Conservation (phyloP, 2,113 vertebrate genomes). For the Callithrix jacchus region DNA sequence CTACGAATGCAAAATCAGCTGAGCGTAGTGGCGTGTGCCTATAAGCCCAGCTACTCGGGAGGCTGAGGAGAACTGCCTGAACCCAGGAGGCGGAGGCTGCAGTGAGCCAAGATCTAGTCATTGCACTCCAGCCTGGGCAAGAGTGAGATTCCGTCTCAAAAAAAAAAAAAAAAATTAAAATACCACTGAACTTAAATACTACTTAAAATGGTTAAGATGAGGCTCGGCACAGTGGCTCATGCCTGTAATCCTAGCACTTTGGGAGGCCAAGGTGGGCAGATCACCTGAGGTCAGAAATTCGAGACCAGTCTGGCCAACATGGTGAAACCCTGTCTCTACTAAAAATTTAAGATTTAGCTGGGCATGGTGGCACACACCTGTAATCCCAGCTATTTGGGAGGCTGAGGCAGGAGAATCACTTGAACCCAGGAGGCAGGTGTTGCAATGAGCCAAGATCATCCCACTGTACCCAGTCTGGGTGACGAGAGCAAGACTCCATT, state of each 20-base stretch:
- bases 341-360: neutral
- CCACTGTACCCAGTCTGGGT: neutral
- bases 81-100: too few relatives aligned
- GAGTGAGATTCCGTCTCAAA: neutral
- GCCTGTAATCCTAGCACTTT: neutral
- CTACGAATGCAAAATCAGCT: too few relatives aligned
- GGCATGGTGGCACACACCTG: neutral
- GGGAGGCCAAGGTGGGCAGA: neutral
- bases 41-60: too few relatives aligned
- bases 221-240: too few relatives aligned
- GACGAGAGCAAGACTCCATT: neutral
- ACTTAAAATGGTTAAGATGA: too few relatives aligned
- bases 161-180: too few relatives aligned
- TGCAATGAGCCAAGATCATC: neutral
- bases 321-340: neutral
- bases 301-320: neutral
- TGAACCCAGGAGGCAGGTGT: neutral
- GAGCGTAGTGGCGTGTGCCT: too few relatives aligned
- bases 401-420: neutral
- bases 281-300: neutral
- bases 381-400: neutral
- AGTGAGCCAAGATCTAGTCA: too few relatives aligned
- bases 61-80: too few relatives aligned
- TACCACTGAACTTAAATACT: too few relatives aligned
- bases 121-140: neutral